Conservation (phyloP, 2,888 invertebrate species). For the Megalurothrips usitatus region DNA sequence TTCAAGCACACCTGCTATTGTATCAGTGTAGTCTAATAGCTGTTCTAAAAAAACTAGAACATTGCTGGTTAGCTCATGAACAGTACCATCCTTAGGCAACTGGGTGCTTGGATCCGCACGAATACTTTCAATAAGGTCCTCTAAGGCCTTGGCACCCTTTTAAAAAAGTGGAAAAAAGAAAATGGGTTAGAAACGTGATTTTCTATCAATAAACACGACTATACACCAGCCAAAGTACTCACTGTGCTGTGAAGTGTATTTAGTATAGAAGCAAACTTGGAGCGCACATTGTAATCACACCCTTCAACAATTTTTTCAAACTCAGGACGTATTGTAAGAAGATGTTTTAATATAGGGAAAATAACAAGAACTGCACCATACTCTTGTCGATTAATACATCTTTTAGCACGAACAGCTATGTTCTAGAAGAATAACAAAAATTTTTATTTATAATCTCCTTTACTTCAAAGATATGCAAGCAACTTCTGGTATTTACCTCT, state of each 20-base stretch:
- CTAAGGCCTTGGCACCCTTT: conserved; percentile 82
- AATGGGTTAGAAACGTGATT: neutral
- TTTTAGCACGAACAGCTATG: conserved; percentile 68
- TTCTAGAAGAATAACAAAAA: conserved; percentile 49
- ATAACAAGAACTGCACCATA: conserved; percentile 74
- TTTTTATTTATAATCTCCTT: conserved; percentile 24
- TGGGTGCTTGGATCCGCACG: conserved; percentile 69
- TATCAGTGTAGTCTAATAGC: conserved; percentile 70
- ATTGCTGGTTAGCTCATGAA: conserved; percentile 92
- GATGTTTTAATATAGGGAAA: conserved; percentile 76
- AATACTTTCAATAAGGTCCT: conserved; percentile 88
- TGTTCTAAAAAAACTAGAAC: conserved; percentile 89
- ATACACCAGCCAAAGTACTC: conserved; percentile 42
- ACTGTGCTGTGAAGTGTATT: conserved; percentile 71
- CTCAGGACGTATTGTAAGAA: conserved; percentile 70
- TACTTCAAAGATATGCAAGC: conserved; percentile 28
- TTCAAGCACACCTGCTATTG: conserved; percentile 61
- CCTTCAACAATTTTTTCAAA: conserved; percentile 73
- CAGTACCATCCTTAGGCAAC: conserved; percentile 95
- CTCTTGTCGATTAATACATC: conserved; percentile 71
- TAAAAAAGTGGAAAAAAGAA: conserved; percentile 29
- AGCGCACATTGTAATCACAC: conserved; percentile 62
- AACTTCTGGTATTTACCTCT: conserved; percentile 54
- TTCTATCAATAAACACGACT: neutral
- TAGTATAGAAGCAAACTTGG: conserved; percentile 68